Evolutionary conservation across 2,797 vertebrate genomes (phyloP).

Genomic region (Buphagus erythrorhynchus): DNA sequence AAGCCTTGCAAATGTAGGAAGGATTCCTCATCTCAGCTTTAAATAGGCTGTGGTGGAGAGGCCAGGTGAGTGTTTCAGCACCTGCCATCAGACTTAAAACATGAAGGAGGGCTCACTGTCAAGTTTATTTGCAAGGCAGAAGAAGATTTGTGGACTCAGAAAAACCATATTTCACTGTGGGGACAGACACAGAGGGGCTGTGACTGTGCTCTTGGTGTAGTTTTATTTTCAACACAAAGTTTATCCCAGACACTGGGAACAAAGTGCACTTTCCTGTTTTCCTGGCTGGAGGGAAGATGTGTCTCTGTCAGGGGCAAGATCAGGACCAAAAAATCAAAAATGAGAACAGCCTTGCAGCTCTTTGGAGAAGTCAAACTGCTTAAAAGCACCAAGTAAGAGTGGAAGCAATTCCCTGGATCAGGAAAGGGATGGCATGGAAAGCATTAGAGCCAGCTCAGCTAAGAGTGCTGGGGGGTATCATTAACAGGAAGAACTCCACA

Average conservation of each 20-base stretch:
- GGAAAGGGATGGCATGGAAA: neutral
- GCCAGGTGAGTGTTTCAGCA: neutral
- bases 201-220: neutral
- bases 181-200: neutral
- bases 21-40: neutral
- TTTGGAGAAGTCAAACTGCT: neutral
- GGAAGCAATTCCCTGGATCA: no score
- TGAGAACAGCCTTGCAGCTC: neutral
- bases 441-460: neutral
- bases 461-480: fast-evolving
- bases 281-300: neutral
- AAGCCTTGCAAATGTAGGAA: neutral
- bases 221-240: neutral
- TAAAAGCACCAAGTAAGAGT: neutral
- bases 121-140: neutral
- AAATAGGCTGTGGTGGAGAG: neutral
- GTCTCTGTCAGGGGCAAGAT: neutral
- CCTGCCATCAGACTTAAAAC: neutral
- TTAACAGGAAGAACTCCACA: neutral
- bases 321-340: neutral
- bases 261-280: neutral
- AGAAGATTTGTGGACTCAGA: neutral
- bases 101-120: neutral
- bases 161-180: neutral
- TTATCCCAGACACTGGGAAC: neutral